Conservation (phyloP, 2,797 vertebrate genomes). For the Distichodus sexfasciatus region DNA sequence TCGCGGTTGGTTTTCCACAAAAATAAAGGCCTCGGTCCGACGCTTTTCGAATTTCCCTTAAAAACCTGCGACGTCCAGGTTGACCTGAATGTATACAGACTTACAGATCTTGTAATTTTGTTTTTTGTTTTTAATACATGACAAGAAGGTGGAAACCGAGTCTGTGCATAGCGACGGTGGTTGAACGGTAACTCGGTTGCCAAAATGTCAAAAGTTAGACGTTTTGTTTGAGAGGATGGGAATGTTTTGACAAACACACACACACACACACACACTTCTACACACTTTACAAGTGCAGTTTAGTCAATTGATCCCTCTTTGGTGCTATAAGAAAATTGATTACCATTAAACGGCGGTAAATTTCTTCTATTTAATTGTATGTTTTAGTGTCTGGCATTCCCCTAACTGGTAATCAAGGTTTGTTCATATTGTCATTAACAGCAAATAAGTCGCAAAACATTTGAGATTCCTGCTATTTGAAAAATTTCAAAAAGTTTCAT, state of each 20-base stretch:
- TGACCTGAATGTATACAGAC: slow-evolving; percentile 82
- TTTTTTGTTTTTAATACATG: slow-evolving; percentile 76
- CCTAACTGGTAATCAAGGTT: slow-evolving; percentile 3
- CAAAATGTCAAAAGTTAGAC: slow-evolving; percentile 73
- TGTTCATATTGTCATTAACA: slow-evolving; percentile 8
- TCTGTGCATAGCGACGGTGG: slow-evolving; percentile 73
- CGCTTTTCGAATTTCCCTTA: slow-evolving; percentile 72
- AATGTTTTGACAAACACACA: slow-evolving; percentile 74
- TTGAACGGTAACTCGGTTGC: slow-evolving; percentile 72
- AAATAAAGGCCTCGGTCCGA: slow-evolving; percentile 74
- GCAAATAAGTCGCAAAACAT: neutral
- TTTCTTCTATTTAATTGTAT: slow-evolving; percentile 31
- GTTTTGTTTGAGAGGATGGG: slow-evolving; percentile 76
- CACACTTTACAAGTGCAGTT: slow-evolving; percentile 46
- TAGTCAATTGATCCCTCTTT: slow-evolving; percentile 68
- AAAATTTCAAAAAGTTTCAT: neutral
- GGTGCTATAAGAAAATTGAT: slow-evolving; percentile 68
- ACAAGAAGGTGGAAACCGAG: slow-evolving; percentile 74
- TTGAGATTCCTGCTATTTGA: neutral
- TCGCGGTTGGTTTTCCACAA: slow-evolving; percentile 58
- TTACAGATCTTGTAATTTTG: slow-evolving; percentile 70
- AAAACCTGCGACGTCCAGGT: slow-evolving; percentile 75
- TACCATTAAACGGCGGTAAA: slow-evolving; percentile 19
- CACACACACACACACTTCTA: slow-evolving; percentile 61
- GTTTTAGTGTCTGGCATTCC: slow-evolving; percentile 34